Evolutionary conservation across 92 coral and sea anemone genomes (phyloP), one percentile per base, ranked within the genome.

Genomic region (Porites cylindrica): DNA sequence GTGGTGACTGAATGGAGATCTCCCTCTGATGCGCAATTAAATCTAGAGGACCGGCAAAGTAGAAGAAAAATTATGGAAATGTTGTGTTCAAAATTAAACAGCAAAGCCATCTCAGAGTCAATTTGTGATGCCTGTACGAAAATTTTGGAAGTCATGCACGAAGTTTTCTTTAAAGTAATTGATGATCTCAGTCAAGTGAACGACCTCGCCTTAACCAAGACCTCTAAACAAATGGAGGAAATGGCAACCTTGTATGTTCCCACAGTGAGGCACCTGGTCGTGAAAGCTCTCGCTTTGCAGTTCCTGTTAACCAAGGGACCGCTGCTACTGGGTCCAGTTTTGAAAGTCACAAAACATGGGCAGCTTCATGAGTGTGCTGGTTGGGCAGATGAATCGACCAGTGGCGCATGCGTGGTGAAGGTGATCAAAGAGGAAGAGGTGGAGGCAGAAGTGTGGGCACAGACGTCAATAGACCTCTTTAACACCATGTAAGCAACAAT

Each of bases 51-150:
- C 47, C 51, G 56, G 51, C 83, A 80, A 43, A 78, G 87, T 47
- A 75, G 94, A 79, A 90, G 94, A 53, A 88, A 88, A 63, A 85
- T 88, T 18, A 82, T 79, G 11, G 88, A 88, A 73, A 51, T 88
- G 4, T 58, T 91, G 8, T 26, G 83, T 18, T 83, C 92, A 20
- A 88, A 88, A 67, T 80, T 91, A 16, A 84, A 79, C 82, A 61
- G 24, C 53, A 24, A 76, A 10, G 77, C 58, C 11, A 78, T 91
- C 29, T 75, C 91, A 0, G 54, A 54, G 18, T 63, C 92, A 7
- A 66, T 88, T 8, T 77, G 81, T 51, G 72, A 29, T 20, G 70
- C 89, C 23, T 83, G 89, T 68, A 87, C 56, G 51, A 82, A 71
- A 11, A n/a, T 77, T 2, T 69, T 91, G 3, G 47, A 76, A n/a